Conservation (phyloP, 2,113 vertebrate species). For the Oryzias curvinotus region DNA sequence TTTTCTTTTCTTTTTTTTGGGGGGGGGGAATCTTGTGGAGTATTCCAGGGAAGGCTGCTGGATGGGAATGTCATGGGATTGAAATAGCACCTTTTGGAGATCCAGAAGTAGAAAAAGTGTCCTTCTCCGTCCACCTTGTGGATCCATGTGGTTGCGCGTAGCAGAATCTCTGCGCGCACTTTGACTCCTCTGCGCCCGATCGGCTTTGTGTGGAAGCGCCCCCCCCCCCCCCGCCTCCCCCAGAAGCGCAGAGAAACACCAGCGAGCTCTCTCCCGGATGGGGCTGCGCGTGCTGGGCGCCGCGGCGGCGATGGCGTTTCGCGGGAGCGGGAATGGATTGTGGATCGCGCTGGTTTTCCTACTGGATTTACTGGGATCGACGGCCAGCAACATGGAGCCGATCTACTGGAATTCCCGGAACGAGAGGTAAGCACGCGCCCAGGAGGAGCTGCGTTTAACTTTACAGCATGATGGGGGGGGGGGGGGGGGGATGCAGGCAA, state of each 20-base stretch:
- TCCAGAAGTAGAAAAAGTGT: constrained; percentile 12
- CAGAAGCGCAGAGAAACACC: not conserved
- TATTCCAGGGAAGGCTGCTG: constrained; percentile 22
- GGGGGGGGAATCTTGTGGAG: constrained; percentile 34
- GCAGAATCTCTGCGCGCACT: constrained; percentile 45
- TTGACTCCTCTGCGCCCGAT: constrained; percentile 59
- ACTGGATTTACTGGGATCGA: constrained; percentile 81
- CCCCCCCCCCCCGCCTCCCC: not conserved
- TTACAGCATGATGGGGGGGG: not conserved
- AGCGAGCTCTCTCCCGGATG: constrained; percentile 48
- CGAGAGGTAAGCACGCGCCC: constrained; percentile 72
- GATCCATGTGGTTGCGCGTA: constrained; percentile 62
- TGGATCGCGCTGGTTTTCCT: constrained; percentile 76
- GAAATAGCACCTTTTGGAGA: constrained; percentile 49
- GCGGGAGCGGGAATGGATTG: constrained; percentile 68
- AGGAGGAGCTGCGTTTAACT: not conserved
- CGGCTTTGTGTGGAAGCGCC: constrained; percentile 55
- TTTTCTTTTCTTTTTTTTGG: constrained; percentile 48
- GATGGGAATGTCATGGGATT: constrained; percentile 64
- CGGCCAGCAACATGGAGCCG: constrained; percentile 81
- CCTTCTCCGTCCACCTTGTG: not conserved
- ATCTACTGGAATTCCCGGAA: constrained; percentile 84
- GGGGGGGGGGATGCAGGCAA: not conserved
- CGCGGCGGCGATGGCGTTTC: constrained; percentile 74
- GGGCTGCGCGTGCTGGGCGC: constrained; percentile 56